Evolutionary conservation across 1,140 invertebrate genomes (phyloP), one percentile per base, ranked within the genome.

Genomic region (Metopolophium dirhodum): DNA sequence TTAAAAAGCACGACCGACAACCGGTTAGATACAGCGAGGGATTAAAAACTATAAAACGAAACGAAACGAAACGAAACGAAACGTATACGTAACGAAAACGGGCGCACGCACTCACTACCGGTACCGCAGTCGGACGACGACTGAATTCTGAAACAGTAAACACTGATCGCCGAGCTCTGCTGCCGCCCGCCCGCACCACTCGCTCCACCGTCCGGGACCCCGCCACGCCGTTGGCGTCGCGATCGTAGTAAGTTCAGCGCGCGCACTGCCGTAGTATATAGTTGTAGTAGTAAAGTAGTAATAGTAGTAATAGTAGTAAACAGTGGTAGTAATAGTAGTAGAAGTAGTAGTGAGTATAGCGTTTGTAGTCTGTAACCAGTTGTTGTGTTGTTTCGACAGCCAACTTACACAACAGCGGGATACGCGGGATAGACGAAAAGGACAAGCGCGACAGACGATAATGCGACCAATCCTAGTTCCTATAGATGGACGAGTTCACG

Each of bases 41-140:
- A 41, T 35, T 14, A 83, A 68, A 85, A 93, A 87, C 51, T 41
- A 41, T 41, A 41, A 41, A 41, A 41, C 26, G 94, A 94, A 93
- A 83, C 35, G 94, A n/a, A n/a, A n/a, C n/a, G n/a, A 93, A n/a
- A 87, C 90, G 26, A 51, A 51, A 51, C 49, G 49, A 47, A 22
- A 23, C 51, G 20, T 54, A 54, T 89, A 95, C 94, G 95, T 7
- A 18, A 18, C 92, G 51, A 85, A 7, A 85, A 85, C 41, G 23
- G 9, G 3, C 35, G 47, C 41, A 2, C 4, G 30, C 20, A 47
- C 26, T 18, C 18, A 23, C 6, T 6, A 68, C n/a, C 91, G 26
- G 26, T 45, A 26, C 77, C 49, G 35, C 82, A 30, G 49, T 77
- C 51, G 82, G 37, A 41, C 82, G 82, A 51, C 35, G 35, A 93